phyloP scores from a whole-genome alignment of 2,797 vertebrate species.

The Notolabrus celidotus region DNA sequence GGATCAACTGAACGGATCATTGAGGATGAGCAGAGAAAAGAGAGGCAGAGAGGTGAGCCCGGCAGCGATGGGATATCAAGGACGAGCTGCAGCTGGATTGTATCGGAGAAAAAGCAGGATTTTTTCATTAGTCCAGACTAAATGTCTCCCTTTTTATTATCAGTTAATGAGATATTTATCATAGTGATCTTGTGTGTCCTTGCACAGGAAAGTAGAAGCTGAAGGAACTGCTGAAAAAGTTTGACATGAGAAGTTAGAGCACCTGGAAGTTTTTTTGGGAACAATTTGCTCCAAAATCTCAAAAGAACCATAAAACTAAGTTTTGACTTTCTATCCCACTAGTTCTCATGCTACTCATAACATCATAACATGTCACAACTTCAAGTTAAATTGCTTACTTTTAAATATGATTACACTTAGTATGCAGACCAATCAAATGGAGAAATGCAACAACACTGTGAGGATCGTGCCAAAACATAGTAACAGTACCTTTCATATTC shows the following conservation, averaged over 20 bases:
- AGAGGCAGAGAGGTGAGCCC: conserved; percentile 22
- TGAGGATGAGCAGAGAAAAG: conserved; percentile 33
- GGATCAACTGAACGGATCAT: conserved; percentile 51
- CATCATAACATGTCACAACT: not conserved
- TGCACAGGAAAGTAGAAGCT: not conserved
- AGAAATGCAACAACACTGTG: not conserved
- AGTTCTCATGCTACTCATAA: not conserved
- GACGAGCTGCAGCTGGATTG: conserved; percentile 21
- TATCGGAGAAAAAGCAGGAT: not conserved
- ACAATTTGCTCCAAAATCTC: not conserved
- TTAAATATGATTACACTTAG: conserved; percentile 4
- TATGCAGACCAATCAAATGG: not conserved
- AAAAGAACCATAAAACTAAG: no score
- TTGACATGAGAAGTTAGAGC: not conserved
- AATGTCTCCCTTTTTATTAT: conserved; percentile 34
- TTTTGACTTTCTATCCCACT: no score
- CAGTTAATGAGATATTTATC: conserved; percentile 57
- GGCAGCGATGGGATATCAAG: conserved; percentile 18
- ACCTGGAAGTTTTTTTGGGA: not conserved
- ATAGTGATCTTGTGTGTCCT: conserved; percentile 26
- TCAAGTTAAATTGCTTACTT: no score
- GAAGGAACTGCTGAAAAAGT: conserved; percentile 3
- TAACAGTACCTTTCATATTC: not conserved
- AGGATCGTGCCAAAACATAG: not conserved
- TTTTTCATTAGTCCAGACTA: conserved; percentile 30